phyloP scores from a whole-genome alignment of 2,888 invertebrate species.

The Diarsia mendica region DNA sequence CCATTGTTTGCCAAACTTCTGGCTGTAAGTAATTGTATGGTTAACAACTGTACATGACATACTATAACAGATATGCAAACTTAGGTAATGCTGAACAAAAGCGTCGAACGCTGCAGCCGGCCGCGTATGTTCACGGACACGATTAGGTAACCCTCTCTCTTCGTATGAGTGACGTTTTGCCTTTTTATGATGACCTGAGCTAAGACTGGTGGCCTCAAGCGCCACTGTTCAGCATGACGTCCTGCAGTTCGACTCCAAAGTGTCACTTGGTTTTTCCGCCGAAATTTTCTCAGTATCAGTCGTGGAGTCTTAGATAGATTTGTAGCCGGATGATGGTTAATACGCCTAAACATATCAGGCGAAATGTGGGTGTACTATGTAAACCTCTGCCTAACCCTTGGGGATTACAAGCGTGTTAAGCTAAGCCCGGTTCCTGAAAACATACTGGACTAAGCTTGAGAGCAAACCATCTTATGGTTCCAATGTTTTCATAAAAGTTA shows the following conservation, averaged over 20 bases:
- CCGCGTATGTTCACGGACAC: not conserved
- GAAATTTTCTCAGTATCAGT: not conserved
- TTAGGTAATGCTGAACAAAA: conserved; percentile 31
- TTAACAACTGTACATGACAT: conserved; percentile 25
- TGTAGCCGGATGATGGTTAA: not conserved
- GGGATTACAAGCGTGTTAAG: not conserved
- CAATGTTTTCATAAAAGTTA: not conserved
- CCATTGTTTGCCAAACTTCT: conserved; percentile 48
- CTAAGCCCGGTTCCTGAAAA: not conserved
- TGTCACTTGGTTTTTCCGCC: not conserved
- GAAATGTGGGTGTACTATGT: not conserved
- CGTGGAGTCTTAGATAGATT: not conserved
- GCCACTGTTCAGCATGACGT: not conserved
- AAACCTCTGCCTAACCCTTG: not conserved
- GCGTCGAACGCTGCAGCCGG: not conserved
- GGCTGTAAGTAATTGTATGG: conserved; percentile 46
- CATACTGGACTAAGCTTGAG: not conserved
- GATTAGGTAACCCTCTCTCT: not conserved
- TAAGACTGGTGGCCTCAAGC: not conserved
- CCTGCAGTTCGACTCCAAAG: not conserved
- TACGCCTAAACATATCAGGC: not conserved
- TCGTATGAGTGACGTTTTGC: not conserved
- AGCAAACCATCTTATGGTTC: not conserved
- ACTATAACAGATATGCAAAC: conserved; percentile 23
- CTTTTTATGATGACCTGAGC: not conserved